A percentile compares a stretch with the other conserved stretches of the same genome.
These are phyloP conservation scores for Apogon hyalosoma DNA, from an alignment of 2,797 vertebrate species.

Conservation along the genomic window DNA sequence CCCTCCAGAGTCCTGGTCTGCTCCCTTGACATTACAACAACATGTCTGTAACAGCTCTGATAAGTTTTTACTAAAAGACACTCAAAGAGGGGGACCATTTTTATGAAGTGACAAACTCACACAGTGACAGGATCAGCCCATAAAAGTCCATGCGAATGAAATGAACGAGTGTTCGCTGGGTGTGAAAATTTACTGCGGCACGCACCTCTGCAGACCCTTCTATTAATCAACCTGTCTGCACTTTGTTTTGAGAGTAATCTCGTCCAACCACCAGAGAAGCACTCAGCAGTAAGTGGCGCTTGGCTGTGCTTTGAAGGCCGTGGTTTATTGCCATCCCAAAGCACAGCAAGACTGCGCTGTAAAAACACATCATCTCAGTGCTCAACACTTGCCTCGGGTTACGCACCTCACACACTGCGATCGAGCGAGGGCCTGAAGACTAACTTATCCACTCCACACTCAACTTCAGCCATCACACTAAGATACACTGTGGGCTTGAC, in stretches of 20 bases:
- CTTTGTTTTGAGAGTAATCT: slow-evolving; percentile 88
- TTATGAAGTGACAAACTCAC: slow-evolving; percentile 82
- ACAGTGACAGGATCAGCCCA: slow-evolving; percentile 80
- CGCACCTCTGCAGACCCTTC: slow-evolving; percentile 81
- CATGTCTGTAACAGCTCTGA: slow-evolving; percentile 71
- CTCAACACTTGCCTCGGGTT: slow-evolving; percentile 68
- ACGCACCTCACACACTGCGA: slow-evolving; percentile 55
- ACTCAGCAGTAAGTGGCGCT: slow-evolving; percentile 84
- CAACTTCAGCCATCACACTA: slow-evolving; percentile 12
- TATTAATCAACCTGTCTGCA: slow-evolving; percentile 88
- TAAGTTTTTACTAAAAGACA: slow-evolving; percentile 76
- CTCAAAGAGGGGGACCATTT: slow-evolving; percentile 60
- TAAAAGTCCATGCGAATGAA: slow-evolving; percentile 81
- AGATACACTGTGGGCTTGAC: background rate
- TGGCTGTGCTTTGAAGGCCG: slow-evolving; percentile 83
- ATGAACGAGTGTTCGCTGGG: slow-evolving; percentile 77
- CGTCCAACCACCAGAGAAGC: slow-evolving; percentile 83
- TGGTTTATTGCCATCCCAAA: slow-evolving; percentile 83
- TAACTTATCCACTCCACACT: slow-evolving; percentile 30
- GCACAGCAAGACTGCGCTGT: slow-evolving; percentile 75
- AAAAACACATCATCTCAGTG: slow-evolving; percentile 82
- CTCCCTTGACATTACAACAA: slow-evolving; percentile 71
- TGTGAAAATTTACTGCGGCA: slow-evolving; percentile 84
- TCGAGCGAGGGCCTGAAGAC: slow-evolving; percentile 26
- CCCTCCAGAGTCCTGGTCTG: slow-evolving; percentile 39